Conservation (phyloP, 2,113 vertebrate species). For the Urocynchramus pylzowi region DNA sequence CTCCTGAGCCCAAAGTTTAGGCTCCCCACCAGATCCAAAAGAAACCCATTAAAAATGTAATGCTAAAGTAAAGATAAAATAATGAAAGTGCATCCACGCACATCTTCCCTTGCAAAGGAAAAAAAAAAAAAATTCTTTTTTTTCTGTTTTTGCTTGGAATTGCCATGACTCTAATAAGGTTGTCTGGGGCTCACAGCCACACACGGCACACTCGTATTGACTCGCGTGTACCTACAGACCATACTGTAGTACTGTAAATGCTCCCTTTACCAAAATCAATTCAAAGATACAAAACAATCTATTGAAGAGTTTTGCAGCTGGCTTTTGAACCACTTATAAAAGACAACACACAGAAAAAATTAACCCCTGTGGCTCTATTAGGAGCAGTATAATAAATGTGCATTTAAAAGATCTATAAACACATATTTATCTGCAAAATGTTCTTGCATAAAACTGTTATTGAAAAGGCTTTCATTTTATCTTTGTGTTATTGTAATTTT, state of each 20-base stretch:
- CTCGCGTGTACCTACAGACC: constrained; percentile 1
- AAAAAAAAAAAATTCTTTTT: background rate
- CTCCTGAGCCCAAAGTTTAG: background rate
- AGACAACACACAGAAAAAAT: constrained; percentile 80
- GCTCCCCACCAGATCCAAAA: background rate
- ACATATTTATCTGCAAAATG: constrained; percentile 88
- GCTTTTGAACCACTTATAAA: constrained; percentile 80
- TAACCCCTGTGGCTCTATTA: constrained; percentile 84
- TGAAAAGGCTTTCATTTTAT: constrained; percentile 87
- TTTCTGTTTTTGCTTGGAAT: background rate
- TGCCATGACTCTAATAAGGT: constrained; percentile 7
- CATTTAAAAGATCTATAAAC: constrained; percentile 89
- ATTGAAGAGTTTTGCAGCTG: constrained; percentile 81
- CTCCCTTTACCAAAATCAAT: constrained; percentile 76
- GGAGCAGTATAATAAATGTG: constrained; percentile 82
- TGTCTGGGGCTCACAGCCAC: background rate
- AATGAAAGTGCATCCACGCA: background rate
- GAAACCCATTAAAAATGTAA: background rate
- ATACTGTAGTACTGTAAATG: constrained; percentile 60
- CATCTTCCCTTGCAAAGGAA: background rate
- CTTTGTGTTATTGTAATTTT: constrained; percentile 88
- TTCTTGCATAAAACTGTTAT: constrained; percentile 87
- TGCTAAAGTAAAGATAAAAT: constrained; percentile 12
- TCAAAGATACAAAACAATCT: constrained; percentile 77
- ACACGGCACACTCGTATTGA: constrained; percentile 13